These are phyloP conservation scores for Haliclona indistincta DNA, from an alignment of 37 sponge, comb jelly and placozoan genomes.

Conservation along the genomic window DNA sequence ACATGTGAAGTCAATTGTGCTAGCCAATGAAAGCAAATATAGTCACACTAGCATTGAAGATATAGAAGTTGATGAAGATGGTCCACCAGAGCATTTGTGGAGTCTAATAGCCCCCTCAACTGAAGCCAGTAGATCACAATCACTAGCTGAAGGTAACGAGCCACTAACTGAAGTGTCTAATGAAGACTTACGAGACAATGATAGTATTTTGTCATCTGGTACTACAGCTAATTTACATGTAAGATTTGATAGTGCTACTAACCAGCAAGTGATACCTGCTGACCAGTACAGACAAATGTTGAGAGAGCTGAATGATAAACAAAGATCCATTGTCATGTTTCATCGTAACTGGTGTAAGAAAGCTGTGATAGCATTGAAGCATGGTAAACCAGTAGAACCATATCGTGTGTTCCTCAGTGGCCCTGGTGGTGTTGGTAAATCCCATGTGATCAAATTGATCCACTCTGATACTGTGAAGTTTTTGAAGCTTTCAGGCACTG, in stretches of 20 bases:
- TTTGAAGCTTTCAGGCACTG: constrained; percentile 1
- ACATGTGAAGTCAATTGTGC: background rate
- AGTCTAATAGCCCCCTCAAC: background rate
- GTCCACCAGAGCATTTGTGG: background rate
- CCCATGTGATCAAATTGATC: constrained; percentile 36
- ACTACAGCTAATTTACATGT: background rate
- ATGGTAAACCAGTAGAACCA: background rate
- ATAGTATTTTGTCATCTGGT: background rate
- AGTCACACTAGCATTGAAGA: background rate
- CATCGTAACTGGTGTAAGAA: constrained; percentile 37
- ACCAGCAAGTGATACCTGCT: background rate
- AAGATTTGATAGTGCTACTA: constrained; percentile 20
- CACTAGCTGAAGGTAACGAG: constrained; percentile 14
- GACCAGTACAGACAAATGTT: background rate
- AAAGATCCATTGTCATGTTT: constrained; percentile 18
- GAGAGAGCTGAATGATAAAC: constrained; percentile 8
- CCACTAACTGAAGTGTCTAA: background rate
- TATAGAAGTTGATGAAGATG: background rate
- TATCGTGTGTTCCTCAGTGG: constrained; percentile 35
- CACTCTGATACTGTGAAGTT: constrained; percentile 29
- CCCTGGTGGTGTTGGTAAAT: constrained; percentile 59
- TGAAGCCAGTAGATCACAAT: background rate
- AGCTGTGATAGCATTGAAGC: constrained; percentile 33
- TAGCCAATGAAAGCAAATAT: background rate
- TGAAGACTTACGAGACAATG: background rate